A percentile compares a stretch with the other conserved stretches of the same genome.
These are phyloP conservation scores for Laticauda colubrina DNA, from an alignment of 2,113 vertebrate genomes.

Conservation along the genomic window DNA sequence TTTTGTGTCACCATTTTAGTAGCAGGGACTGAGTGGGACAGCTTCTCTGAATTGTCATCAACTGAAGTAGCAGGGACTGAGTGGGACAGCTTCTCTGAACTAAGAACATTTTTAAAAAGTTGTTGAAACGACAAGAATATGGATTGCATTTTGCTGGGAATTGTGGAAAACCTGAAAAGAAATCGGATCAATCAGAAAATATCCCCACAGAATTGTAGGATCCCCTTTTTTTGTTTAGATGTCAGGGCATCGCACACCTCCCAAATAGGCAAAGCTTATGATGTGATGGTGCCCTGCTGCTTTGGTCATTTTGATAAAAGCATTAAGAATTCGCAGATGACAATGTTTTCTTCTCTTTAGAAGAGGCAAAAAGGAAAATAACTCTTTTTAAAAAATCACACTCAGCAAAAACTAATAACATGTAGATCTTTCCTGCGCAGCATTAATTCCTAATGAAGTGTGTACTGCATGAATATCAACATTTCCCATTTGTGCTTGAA, in stretches of 20 bases:
- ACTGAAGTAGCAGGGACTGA: not conserved
- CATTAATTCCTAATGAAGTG: not conserved
- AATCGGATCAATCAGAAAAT: not conserved
- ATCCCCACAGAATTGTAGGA: not conserved
- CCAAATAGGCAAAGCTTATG: not conserved
- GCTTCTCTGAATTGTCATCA: not conserved
- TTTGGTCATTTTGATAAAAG: not conserved
- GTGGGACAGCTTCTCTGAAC: not conserved
- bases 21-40: not conserved
- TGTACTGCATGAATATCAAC: conserved; percentile 40
- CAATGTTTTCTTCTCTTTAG: not conserved
- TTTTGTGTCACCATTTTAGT: not conserved
- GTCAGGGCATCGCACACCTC: not conserved
- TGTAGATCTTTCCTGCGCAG: not conserved
- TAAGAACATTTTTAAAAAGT: not conserved
- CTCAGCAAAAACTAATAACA: not conserved
- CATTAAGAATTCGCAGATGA: not conserved
- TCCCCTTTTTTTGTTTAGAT: not conserved
- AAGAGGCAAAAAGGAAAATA: not conserved
- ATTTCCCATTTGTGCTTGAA: conserved; percentile 44
- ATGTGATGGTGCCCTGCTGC: not conserved
- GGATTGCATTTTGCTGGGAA: not conserved
- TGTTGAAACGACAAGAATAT: not conserved
- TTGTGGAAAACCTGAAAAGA: not conserved
- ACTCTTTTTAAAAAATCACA: not conserved